phyloP scores from a whole-genome alignment of 1,140 invertebrate genomes.

The Hermatobates lingyangjiaoensis region DNA sequence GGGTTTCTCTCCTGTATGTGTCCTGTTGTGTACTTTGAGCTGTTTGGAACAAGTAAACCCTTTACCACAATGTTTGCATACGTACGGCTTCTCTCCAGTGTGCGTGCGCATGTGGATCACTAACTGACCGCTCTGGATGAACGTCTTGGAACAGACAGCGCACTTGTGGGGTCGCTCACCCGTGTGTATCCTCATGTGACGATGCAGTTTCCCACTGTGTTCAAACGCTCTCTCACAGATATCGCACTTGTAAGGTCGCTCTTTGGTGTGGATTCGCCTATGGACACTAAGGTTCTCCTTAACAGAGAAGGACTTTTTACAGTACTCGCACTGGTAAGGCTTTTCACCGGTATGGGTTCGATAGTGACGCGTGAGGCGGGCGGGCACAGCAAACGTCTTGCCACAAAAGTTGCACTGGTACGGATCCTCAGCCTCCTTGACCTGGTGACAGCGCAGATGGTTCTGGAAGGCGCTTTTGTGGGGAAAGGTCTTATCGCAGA shows the following conservation, averaged over 20 bases:
- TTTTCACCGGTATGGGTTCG: slow-evolving; percentile 74
- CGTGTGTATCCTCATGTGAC: slow-evolving; percentile 83
- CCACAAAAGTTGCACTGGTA: slow-evolving; percentile 78
- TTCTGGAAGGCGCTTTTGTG: slow-evolving; percentile 37
- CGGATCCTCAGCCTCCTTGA: slow-evolving; percentile 43
- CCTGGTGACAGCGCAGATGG: slow-evolving; percentile 32
- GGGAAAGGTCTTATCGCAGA: slow-evolving; percentile 36
- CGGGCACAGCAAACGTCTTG: slow-evolving; percentile 79
- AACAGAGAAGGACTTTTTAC: slow-evolving; percentile 76
- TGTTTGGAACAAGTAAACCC: slow-evolving; percentile 82
- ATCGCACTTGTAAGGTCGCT: slow-evolving; percentile 68
- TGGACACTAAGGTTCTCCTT: slow-evolving; percentile 84
- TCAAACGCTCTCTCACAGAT: slow-evolving; percentile 81
- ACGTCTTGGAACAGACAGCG: slow-evolving; percentile 76
- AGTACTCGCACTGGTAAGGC: slow-evolving; percentile 78
- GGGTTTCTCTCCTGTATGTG: slow-evolving; percentile 65
- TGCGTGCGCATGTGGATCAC: slow-evolving; percentile 72
- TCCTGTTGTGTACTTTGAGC: slow-evolving; percentile 65
- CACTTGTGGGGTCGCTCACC: slow-evolving; percentile 86
- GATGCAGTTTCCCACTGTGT: slow-evolving; percentile 75
- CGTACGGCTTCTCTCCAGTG: slow-evolving; percentile 80
- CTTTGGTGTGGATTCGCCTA: slow-evolving; percentile 77
- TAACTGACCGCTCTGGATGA: slow-evolving; percentile 71
- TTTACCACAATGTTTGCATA: slow-evolving; percentile 67
- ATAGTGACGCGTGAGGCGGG: slow-evolving; percentile 76